Base-by-base conservation (phyloP, 2,888 invertebrate genomes). In the Drosophila diplacantha region DNA sequence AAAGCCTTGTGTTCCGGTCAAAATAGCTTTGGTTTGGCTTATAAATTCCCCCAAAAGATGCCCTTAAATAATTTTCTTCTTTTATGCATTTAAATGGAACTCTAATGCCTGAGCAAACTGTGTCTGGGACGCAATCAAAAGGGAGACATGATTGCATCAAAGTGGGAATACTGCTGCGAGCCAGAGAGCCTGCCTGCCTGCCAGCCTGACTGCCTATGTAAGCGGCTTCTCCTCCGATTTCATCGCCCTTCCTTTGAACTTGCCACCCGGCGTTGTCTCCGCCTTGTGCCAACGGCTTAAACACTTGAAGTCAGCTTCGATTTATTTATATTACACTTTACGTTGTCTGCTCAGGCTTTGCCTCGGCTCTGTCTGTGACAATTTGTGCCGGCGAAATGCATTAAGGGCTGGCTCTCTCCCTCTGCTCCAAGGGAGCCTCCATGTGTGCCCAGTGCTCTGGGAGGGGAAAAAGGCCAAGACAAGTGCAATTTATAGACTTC, bases 401-500 rank as follows among this genome's bases (percentile, higher is more conserved):
- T 65, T 43, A 39, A 39, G 37, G 37, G 37, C 46, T 43, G 51
- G 31, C 51, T 39, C 37, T 20, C 2, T 1, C 12, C 14, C 37
- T 8, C 14, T 2, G n/a, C 22, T 20, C 22, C 32, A 14, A 32
- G 14, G 14, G 5, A 32, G 32, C 32, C 18, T 24, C 16, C n/a
- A 14, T 31, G 18, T 20, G 11, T 32, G 32, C 38, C 22, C 24
- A 24, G 12, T 14, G 12, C 46, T 5, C 9, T 5, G 55, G 32
- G 11, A 12, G 16, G 26, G 26, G 6, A 3, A 14, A 26, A 18
- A 26, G 62, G 65, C 43, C 31, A 38, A 57, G 57, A 52, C 64
- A 44, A 60, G 69, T 62, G 80, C 77, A 71, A 83, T 83, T 83
- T 85, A 83, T 83, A 67, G 83, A 84, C 84, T 85, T 84, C 76